Conservation (phyloP, 2,888 invertebrate species). For the Neoitamus cyanurus region DNA sequence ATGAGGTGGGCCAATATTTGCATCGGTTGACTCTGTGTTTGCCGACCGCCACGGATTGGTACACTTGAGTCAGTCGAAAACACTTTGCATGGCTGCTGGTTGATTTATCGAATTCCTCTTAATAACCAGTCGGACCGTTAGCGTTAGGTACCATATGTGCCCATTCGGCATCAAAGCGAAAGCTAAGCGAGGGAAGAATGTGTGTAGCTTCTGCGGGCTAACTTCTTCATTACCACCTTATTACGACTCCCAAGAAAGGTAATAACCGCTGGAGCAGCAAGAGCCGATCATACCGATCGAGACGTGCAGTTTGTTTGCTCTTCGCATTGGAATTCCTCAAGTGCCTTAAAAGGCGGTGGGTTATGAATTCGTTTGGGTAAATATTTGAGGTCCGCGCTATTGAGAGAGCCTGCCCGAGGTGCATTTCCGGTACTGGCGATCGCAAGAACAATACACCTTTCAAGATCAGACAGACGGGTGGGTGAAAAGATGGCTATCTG, state of each 20-base stretch:
- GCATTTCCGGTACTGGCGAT: not conserved
- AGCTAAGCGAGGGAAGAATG: not conserved
- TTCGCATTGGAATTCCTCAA: not conserved
- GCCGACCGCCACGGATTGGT: not conserved
- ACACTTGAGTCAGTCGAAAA: slow-evolving; percentile 22
- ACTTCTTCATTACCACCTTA: slow-evolving; percentile 22
- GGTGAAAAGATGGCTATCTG: not conserved
- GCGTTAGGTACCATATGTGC: not conserved
- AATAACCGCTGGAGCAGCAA: slow-evolving; percentile 17
- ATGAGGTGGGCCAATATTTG: slow-evolving; percentile 18
- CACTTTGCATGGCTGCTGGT: slow-evolving; percentile 25
- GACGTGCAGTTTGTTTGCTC: not conserved
- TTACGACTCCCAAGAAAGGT: not conserved
- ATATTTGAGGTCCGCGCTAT: slow-evolving; percentile 13
- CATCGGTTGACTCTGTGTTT: not conserved
- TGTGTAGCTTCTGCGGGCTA: not conserved
- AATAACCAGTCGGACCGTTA: slow-evolving; percentile 40
- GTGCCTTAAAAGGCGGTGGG: not conserved
- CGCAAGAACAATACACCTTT: not conserved
- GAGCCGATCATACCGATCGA: not conserved
- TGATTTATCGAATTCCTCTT: slow-evolving; percentile 40
- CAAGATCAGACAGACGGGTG: not conserved
- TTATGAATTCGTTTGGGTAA: slow-evolving; percentile 19
- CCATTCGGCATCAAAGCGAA: not conserved
- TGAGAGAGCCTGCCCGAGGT: not conserved